These are phyloP conservation scores for Dorcus hopei DNA, from an alignment of 2,888 invertebrate genomes.

Conservation along the genomic window DNA sequence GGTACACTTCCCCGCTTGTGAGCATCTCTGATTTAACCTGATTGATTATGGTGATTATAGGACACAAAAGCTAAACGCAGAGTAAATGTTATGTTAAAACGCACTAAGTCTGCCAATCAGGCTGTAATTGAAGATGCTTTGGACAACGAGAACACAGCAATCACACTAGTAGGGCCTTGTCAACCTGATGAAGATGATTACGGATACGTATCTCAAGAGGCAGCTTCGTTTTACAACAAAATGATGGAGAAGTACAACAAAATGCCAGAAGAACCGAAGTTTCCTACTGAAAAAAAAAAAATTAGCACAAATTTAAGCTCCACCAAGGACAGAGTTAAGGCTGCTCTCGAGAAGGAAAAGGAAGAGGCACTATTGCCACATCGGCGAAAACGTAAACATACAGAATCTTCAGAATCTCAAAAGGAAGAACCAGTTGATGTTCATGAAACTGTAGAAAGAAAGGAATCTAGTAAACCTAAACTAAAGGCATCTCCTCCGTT, in stretches of 20 bases:
- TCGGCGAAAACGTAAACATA: conserved; percentile 56
- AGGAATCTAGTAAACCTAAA: conserved; percentile 52
- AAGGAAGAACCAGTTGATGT: conserved; percentile 39
- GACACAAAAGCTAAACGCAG: conserved; percentile 48
- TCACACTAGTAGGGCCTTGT: conserved; percentile 69
- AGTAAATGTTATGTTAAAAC: conserved; percentile 62
- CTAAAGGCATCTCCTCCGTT: conserved; percentile 68
- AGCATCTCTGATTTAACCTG: background rate
- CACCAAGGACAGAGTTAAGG: conserved; percentile 72
- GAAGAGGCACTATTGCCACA: conserved; percentile 71
- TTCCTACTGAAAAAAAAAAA: conserved; percentile 56
- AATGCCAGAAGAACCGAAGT: conserved; percentile 70
- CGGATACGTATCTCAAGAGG: conserved; percentile 82
- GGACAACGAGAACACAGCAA: conserved; percentile 71
- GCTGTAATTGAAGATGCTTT: conserved; percentile 80
- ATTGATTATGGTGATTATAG: conserved; percentile 27
- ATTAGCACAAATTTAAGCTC: conserved; percentile 55
- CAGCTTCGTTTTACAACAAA: conserved; percentile 76
- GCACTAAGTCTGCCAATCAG: conserved; percentile 86
- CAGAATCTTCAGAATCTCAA: conserved; percentile 37
- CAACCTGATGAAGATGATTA: conserved; percentile 91
- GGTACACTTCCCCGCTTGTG: too few species aligned
- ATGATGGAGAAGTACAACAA: conserved; percentile 81
- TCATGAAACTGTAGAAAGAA: conserved; percentile 50
- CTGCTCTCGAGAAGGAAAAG: conserved; percentile 67